phyloP scores from a whole-genome alignment of 1,140 invertebrate species.

The Cepaea nemoralis region DNA sequence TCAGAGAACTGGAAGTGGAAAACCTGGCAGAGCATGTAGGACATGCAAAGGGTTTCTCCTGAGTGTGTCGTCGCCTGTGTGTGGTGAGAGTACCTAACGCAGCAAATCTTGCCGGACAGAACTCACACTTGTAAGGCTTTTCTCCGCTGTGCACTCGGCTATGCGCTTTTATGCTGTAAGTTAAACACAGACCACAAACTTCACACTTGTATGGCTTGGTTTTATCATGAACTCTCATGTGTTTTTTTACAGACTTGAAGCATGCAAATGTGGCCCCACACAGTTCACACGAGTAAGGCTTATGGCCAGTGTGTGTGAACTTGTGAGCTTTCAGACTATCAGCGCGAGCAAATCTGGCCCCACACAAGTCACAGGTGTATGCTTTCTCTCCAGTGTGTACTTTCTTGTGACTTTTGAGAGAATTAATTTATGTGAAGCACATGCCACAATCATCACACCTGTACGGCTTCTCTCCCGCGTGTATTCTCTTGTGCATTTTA shows the following conservation, averaged over 20 bases:
- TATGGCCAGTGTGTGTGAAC: slow-evolving; percentile 51
- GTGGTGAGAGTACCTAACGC: neutral
- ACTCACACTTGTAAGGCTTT: slow-evolving; percentile 88
- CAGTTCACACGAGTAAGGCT: slow-evolving; percentile 75
- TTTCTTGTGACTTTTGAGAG: too few species aligned
- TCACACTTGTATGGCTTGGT: slow-evolving; percentile 72
- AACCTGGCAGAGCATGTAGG: slow-evolving; percentile 79
- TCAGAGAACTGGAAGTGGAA: neutral
- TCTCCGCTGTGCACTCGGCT: slow-evolving; percentile 73
- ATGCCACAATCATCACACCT: neutral
- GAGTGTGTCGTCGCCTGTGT: slow-evolving; percentile 43
- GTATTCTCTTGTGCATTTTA: neutral
- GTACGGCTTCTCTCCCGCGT: neutral
- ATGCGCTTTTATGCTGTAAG: neutral
- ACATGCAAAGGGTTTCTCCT: slow-evolving; percentile 71
- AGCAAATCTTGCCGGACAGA: slow-evolving; percentile 78
- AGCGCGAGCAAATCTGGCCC: slow-evolving; percentile 12
- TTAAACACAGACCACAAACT: slow-evolving; percentile 75
- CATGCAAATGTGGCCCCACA: slow-evolving; percentile 90
- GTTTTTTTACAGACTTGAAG: slow-evolving; percentile 85
- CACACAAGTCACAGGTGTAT: slow-evolving; percentile 33
- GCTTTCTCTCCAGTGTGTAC: slow-evolving; percentile 38
- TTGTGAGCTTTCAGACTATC: slow-evolving; percentile 43
- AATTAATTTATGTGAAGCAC: too few species aligned
- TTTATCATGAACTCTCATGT: slow-evolving; percentile 37